Evolutionary conservation across 2,113 vertebrate species (phyloP), one percentile per base, ranked within the genome.

Genomic region (Zosterops pallidus): DNA sequence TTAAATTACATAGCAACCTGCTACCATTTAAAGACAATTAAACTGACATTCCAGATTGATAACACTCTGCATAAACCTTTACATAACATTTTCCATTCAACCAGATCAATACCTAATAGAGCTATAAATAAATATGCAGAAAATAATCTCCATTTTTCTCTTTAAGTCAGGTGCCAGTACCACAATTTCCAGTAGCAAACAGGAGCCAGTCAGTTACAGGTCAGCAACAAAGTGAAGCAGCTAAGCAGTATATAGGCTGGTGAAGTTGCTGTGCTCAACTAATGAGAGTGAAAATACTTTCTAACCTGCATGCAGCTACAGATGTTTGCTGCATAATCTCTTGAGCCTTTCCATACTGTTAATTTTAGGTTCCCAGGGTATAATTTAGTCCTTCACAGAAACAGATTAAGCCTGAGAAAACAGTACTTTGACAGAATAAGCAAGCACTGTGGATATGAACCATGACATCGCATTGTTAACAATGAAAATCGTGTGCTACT

Each of bases 1-100:
- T 24, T 87, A 82, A 72, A 83, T 87, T 86, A 94, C 91, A 94
- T 63, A 92, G 86, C 89, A 86, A 52, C 76, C 85, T 77, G 53
- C 85, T 87, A 50, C 69, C 82, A 83, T 70, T 95, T 62, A 46
- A 72, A 93, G 53, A 76, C 71, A 33, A 39, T 81, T 89, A 87
- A 94, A 76, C 35, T 41, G 64, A 64, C 80, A 68, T 67, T 94
- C 64, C 50, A 33, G 21, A n/a, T 31, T 67, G 68, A 2, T 83
- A 83, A 91, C 39, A 20, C 74, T 69, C 68, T 63, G 72, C 69
- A 68, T 85, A 85, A 93, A 60, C 41, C 37, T 79, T 85, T 33
- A 76, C 41, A 12, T 37, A 53, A 39, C n/a, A 47, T 83, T 89
- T 95, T 62, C 47, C 55, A 83, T 70, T 79, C 28, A 39, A 60